Evolutionary conservation across 1,140 invertebrate species (phyloP), one percentile per base, ranked within the genome.

Genomic region (Apocrypta bakeri): DNA sequence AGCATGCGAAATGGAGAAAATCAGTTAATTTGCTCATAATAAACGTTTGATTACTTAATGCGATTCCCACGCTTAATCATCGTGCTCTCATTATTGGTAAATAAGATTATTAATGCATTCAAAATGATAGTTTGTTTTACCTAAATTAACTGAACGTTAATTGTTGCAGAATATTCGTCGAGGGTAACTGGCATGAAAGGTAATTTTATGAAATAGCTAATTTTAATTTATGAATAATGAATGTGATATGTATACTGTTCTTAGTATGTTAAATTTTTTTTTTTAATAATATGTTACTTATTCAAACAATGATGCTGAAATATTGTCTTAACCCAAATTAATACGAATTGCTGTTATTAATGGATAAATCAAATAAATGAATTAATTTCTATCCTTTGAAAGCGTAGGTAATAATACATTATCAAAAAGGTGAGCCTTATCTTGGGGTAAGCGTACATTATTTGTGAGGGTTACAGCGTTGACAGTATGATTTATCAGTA

Each of bases 31-130:
- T 17, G 4, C 21, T 21, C 48, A 56, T 56, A 56, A 56, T 56
- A 56, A 56, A 56, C 48, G 48, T 56, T 56, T 56, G 48, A 56
- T 56, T 56, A 56, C 48, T 56, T 56, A 56, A 56, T 56, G 48
- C 17, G 17, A 56, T 56, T 56, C 48, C 17, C 14, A n/a, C 48
- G 48, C 48, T 21, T 56, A 56, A 56, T 56, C 17, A 56, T n/a
- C n/a, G n/a, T 17, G 48, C 48, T n/a, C 33, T 2, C 9, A 17
- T n/a, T 17, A 56, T 56, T 56, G 17, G n/a, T 56, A 4, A 56
- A 56, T 56, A 56, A 56, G 1, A 6, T n/a, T 56, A 56, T 56
- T 17, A 56, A 56, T n/a, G 48, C 7, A 56, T 4, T 56, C 17
- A 56, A 56, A 21, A 0, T 6, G 6, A 17, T 56, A 17, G 21